Evolutionary conservation across 1,140 invertebrate species (phyloP).

Genomic region (Caerostris darwini): DNA sequence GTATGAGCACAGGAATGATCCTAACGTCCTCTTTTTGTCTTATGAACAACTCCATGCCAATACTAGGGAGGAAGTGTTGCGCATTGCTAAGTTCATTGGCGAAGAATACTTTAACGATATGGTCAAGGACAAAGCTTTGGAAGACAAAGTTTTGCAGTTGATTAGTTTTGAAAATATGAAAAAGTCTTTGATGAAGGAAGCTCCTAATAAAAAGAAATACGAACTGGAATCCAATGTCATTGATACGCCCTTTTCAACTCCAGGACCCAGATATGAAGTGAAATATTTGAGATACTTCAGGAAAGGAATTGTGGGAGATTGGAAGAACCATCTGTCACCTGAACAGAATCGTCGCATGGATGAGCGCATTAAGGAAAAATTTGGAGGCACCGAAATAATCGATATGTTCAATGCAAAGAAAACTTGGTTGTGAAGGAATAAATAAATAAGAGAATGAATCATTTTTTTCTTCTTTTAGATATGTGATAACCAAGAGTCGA

Average conservation of each 20-base stretch:
- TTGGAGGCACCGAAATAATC: slow-evolving; percentile 78
- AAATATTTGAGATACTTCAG: slow-evolving; percentile 79
- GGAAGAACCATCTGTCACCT: slow-evolving; percentile 82
- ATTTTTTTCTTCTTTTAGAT: too few species aligned
- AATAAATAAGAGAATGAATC: too few species aligned
- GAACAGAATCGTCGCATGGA: slow-evolving; percentile 82
- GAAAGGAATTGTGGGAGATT: slow-evolving; percentile 82
- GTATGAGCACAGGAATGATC: slow-evolving; percentile 73
- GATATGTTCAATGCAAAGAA: slow-evolving; percentile 74
- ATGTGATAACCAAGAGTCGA: too few species aligned
- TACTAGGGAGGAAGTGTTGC: slow-evolving; percentile 24
- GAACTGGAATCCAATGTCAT: slow-evolving; percentile 68
- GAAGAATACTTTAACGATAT: slow-evolving; percentile 52
- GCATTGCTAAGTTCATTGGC: slow-evolving; percentile 68
- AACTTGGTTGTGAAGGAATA: slow-evolving; percentile 41
- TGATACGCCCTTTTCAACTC: slow-evolving; percentile 13
- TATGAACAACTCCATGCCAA: slow-evolving; percentile 76
- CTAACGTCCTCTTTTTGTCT: slow-evolving; percentile 76
- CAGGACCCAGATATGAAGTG: slow-evolving; percentile 63
- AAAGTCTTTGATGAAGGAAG: slow-evolving; percentile 69
- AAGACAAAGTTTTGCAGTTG: neutral
- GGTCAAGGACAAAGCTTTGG: neutral
- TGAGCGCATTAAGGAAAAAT: slow-evolving; percentile 79
- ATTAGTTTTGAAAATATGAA: slow-evolving; percentile 75
- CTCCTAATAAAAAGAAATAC: slow-evolving; percentile 51